phyloP scores from a whole-genome alignment of 2,797 vertebrate genomes.

The Eurystomus glaucurus region DNA sequence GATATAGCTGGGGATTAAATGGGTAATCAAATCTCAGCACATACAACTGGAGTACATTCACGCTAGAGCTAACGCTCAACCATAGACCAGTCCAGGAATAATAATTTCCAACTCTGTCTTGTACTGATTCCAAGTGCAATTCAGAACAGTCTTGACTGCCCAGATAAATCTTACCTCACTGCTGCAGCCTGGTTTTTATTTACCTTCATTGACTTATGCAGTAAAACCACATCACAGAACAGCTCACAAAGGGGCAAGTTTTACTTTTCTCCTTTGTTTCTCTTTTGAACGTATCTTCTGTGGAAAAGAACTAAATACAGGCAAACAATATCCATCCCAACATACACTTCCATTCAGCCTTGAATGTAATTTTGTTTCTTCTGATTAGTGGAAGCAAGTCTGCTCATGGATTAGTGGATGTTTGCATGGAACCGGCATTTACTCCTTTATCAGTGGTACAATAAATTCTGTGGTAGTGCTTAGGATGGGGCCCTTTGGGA shows the following conservation, averaged over 20 bases:
- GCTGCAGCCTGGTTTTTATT: neutral
- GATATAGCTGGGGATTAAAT: neutral
- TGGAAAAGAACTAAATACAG: neutral
- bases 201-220: neutral
- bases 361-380: neutral
- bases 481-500: conserved; percentile 1
- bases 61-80: neutral
- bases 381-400: neutral
- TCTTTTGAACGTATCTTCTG: neutral
- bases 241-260: neutral
- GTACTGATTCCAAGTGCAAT: neutral
- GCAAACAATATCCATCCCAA: neutral
- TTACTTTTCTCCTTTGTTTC: neutral
- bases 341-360: neutral
- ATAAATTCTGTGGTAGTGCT: neutral
- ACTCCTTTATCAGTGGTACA: neutral
- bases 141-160: neutral
- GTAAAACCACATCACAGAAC: neutral
- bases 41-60: neutral
- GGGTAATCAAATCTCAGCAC: neutral
- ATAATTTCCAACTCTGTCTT: neutral
- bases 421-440: neutral
- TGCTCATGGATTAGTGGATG: neutral
- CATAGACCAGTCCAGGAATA: neutral
- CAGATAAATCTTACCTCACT: neutral